Conservation (phyloP, 2,888 invertebrate genomes). For the Sarcophaga caerulescens region DNA sequence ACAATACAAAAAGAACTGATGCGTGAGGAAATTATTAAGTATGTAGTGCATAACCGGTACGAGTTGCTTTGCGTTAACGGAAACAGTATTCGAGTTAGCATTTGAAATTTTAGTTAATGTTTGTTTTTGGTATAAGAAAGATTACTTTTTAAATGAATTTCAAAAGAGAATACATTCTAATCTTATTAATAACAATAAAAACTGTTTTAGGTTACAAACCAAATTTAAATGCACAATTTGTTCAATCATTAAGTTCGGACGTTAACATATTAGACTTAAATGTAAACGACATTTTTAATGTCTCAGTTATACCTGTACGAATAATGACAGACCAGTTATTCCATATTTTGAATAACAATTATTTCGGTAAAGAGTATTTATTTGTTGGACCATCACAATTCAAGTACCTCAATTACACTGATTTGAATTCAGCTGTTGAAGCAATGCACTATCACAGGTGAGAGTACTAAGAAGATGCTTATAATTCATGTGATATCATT, state of each 20-base stretch:
- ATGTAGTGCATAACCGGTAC: too few relatives aligned
- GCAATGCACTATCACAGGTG: neutral
- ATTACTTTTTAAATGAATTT: too few relatives aligned
- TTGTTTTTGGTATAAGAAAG: too few relatives aligned
- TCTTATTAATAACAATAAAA: neutral
- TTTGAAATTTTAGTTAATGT: too few relatives aligned
- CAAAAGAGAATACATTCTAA: too few relatives aligned
- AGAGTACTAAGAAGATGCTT: neutral
- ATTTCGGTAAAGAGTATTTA: neutral
- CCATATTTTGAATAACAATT: neutral
- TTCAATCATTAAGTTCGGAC: neutral
- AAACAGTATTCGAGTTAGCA: too few relatives aligned
- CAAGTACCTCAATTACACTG: neutral
- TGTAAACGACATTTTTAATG: neutral
- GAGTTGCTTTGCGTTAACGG: too few relatives aligned
- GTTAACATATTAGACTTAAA: neutral
- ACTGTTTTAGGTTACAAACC: neutral
- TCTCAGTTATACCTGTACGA: neutral
- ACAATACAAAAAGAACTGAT: too few relatives aligned
- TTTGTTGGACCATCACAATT: neutral
- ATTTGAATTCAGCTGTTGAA: neutral
- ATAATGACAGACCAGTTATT: neutral
- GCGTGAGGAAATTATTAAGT: too few relatives aligned
- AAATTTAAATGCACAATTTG: neutral
- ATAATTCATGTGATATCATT: neutral